Base-by-base conservation (phyloP, 2,888 invertebrate species). In the Cyclophora punctaria region DNA sequence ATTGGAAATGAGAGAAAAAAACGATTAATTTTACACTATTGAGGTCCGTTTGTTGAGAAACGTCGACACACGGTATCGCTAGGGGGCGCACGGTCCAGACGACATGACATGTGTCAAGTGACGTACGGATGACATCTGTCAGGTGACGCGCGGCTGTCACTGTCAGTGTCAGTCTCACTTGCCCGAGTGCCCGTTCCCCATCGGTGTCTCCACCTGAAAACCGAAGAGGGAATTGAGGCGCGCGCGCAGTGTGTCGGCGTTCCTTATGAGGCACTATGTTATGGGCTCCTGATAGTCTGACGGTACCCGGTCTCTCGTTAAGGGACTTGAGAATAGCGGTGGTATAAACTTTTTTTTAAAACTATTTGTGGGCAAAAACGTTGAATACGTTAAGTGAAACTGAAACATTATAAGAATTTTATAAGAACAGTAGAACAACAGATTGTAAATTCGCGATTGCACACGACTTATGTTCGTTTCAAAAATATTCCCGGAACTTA, bases 1-100 rank as follows among this genome's bases (percentile, higher is more conserved):
- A 57, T 60, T 63, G 55, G 56, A 49, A 63, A 60, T 34, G 56
- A 56, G 64, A 66, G 54, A 58, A 69, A 62, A 65, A 71, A 70
- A 67, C 63, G 58, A 49, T 75, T 78, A 81, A 79, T 80, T 82
- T 20, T 85, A 85, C 76, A 77, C 83, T 84, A 85, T 76, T 86
- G 86, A 86, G 87, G 87, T 85, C 86, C 85, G 84, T 79, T 80
- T 80, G 81, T 75, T 76, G 80, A 80, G 86, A 85, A 86, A 87
- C 87, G 87, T 75, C 87, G 87, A 88, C 87, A 87, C 87, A 88
- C 84, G 83, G 5, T 63, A 67, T 81, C 76, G 76, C 73, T 75
- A 60, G 66, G 66, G 70, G 57, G 53, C 20, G 20, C 20, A 20
- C 20, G 20, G 20, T 20, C 20, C 20, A 20, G 20, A 20, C 20